Evolutionary conservation across 2,888 invertebrate genomes (phyloP), one percentile per base, ranked within the genome.

Genomic region (Cosmia trapezina): DNA sequence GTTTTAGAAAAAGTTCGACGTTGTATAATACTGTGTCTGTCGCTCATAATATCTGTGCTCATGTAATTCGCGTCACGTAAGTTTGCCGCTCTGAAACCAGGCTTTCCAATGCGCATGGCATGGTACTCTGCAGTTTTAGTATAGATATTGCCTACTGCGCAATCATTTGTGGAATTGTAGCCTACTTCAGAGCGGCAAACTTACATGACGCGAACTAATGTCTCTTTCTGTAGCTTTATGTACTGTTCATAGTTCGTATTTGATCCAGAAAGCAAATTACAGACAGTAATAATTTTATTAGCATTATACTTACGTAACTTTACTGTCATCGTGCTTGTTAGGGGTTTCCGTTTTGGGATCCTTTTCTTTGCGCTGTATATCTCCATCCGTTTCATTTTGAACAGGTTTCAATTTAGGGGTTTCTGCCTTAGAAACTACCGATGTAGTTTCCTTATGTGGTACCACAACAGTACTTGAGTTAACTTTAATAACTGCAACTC

Each of bases 251-350:
- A 47, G 8, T 33, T 63, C 63, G 14, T 49, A n/a, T n/a, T 63
- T 3, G 33, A 63, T 51, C 53, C 33, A 37, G 14, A 28, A 61
- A 63, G 12, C 12, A 64, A 62, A 57, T 22, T 8, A 49, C 14
- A n/a, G 4, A 33, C n/a, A 49, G 12, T 19, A 62, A 7, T 19
- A 37, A 62, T 45, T 28, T 2, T 0, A 41, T 41, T 87, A 33
- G 19, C 17, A 4, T n/a, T 57, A 9, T 43, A 93, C 94, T 93
- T 89, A 94, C 94, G 92, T 88, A 70, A 89, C 85, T 74, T 88
- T 80, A 37, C 77, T 82, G 67, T 83, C 76, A 56, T 74, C 78
- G 47, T 69, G 78, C 59, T 81, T 78, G 72, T 66, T 76, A n/a
- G 49, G n/a, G 28, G 59, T 81, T 63, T 83, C 78, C 74, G 86